These are phyloP conservation scores for Neuroscelio doddi DNA, from an alignment of 2,888 invertebrate genomes.

Conservation along the genomic window DNA sequence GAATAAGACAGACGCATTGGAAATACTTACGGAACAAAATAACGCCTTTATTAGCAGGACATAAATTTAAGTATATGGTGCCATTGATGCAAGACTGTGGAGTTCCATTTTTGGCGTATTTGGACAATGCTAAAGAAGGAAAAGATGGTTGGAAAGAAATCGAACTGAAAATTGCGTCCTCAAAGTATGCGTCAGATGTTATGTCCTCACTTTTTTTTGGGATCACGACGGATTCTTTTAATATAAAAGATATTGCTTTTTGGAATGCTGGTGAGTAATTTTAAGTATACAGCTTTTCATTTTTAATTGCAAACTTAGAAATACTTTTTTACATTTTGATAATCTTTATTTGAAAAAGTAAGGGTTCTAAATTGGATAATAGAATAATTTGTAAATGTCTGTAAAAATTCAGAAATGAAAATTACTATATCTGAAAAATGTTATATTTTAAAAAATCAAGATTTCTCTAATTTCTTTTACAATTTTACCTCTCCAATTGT, in stretches of 20 bases:
- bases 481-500: too few relatives aligned
- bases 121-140: constrained; percentile 45
- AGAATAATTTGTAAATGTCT: too few relatives aligned
- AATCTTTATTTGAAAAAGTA: too few relatives aligned
- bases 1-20: constrained; percentile 75
- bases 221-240: constrained; percentile 58
- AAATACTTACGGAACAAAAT: constrained; percentile 69
- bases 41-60: constrained; percentile 58
- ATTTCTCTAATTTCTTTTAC: too few relatives aligned
- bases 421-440: too few relatives aligned
- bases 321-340: background rate
- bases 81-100: constrained; percentile 56
- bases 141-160: constrained; percentile 43
- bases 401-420: too few relatives aligned
- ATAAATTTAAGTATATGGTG: constrained; percentile 58
- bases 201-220: constrained; percentile 59
- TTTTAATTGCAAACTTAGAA: background rate
- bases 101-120: constrained; percentile 49
- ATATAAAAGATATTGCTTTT: constrained; percentile 48
- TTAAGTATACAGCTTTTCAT: too few relatives aligned
- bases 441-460: too few relatives aligned
- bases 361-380: too few relatives aligned
- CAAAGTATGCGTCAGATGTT: constrained; percentile 54
- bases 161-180: constrained; percentile 53
- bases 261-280: constrained; percentile 58